phyloP scores from a whole-genome alignment of 30 jellyfish, hydroid and myxozoan genomes.

The Pseudorhiza aurosa region DNA sequence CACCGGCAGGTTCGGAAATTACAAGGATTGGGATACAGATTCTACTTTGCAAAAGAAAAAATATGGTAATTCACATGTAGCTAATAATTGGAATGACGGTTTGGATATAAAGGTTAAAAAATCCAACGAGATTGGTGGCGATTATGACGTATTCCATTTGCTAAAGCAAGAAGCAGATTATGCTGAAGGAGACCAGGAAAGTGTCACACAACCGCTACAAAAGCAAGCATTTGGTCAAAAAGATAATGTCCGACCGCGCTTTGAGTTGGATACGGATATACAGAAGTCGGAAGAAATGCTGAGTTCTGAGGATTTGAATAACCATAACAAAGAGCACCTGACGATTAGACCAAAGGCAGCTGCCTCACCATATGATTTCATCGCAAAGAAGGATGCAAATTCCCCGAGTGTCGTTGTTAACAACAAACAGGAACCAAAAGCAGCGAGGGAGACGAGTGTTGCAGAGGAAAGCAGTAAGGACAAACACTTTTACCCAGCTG shows the following conservation, averaged over 20 bases:
- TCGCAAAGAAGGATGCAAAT: neutral
- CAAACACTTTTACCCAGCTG: constrained; percentile 32
- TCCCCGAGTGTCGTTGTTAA: neutral
- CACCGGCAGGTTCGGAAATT: too few relatives aligned
- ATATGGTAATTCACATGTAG: too few relatives aligned
- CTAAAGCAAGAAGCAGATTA: neutral
- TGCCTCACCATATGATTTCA: constrained; percentile 1
- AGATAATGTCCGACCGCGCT: neutral
- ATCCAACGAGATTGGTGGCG: neutral
- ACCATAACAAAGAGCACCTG: constrained; percentile 13
- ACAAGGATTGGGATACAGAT: too few relatives aligned
- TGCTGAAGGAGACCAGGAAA: neutral
- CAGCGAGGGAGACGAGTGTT: neutral
- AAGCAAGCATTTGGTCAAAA: neutral
- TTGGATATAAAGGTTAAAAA: neutral
- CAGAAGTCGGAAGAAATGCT: neutral
- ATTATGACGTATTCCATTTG: constrained; percentile 13
- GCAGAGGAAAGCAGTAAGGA: neutral
- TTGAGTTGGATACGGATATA: neutral
- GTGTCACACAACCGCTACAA: neutral
- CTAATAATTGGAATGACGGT: neutral
- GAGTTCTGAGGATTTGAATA: neutral
- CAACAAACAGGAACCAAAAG: neutral
- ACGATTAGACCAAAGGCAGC: neutral
- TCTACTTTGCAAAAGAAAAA: too few relatives aligned